Evolutionary conservation across 1,140 invertebrate species (phyloP).

Genomic region (Prorops nasuta): DNA sequence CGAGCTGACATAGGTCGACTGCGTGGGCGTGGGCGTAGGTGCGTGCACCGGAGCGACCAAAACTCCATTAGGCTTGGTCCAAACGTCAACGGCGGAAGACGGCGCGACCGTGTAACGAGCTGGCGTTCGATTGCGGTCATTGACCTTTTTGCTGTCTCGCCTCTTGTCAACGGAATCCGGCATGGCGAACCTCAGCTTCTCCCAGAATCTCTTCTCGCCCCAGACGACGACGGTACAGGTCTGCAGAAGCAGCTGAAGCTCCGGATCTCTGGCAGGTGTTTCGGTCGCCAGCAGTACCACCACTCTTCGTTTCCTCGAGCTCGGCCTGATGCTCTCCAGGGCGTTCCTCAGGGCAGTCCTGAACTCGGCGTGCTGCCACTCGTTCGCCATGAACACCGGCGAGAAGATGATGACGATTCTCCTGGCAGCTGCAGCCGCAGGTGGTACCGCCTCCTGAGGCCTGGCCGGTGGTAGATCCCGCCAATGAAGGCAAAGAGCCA

Average conservation of each 20-base stretch:
- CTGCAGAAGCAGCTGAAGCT: slow-evolving; percentile 78
- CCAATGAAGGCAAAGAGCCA: slow-evolving; percentile 73
- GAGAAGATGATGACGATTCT: slow-evolving; percentile 73
- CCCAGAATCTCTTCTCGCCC: slow-evolving; percentile 86
- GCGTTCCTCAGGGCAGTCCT: slow-evolving; percentile 70
- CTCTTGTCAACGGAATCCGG: slow-evolving; percentile 63
- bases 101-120: slow-evolving; percentile 62
- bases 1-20: slow-evolving; percentile 65
- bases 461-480: slow-evolving; percentile 70
- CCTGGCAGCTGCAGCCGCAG: slow-evolving; percentile 73
- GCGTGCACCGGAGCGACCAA: slow-evolving; percentile 51
- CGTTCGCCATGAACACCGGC: slow-evolving; percentile 70
- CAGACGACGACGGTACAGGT: slow-evolving; percentile 82
- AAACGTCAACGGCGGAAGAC: slow-evolving; percentile 58
- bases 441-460: slow-evolving; percentile 71
- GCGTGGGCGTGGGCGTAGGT: slow-evolving; percentile 62
- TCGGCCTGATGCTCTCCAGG: slow-evolving; percentile 66
- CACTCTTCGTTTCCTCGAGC: slow-evolving; percentile 70
- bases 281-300: slow-evolving; percentile 71
- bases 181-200: slow-evolving; percentile 85
- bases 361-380: slow-evolving; percentile 73
- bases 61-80: slow-evolving; percentile 28
- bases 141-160: slow-evolving; percentile 45
- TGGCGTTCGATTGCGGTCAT: slow-evolving; percentile 46
- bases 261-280: slow-evolving; percentile 72